These are phyloP conservation scores for Echinarachnius parma DNA, from an alignment of 53 echinoderm and acorn worm species.

Conservation along the genomic window DNA sequence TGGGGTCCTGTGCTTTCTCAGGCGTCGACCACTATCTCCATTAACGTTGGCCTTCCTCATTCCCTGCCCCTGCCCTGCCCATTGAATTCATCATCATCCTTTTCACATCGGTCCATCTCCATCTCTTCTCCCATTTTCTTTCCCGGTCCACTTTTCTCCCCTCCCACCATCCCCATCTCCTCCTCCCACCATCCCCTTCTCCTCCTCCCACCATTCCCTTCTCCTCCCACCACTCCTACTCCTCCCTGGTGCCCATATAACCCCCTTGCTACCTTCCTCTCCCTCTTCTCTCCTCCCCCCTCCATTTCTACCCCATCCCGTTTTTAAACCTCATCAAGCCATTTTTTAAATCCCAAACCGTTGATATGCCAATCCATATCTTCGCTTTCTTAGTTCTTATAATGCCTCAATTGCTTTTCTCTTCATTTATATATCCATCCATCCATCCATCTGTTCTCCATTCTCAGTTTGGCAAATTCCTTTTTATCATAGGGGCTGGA, in stretches of 20 bases:
- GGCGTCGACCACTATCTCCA: slow-evolving; percentile 94
- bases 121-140: background rate
- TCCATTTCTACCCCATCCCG: background rate
- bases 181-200: background rate
- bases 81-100: background rate
- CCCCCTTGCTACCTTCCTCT: background rate
- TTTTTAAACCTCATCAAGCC: no score
- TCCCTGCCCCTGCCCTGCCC: background rate
- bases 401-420: no score
- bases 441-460: no score
- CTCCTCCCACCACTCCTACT: background rate
- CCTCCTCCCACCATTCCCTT: background rate
- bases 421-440: no score
- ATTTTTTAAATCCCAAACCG: no score
- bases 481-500: no score
- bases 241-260: background rate
- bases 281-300: background rate
- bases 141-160: background rate
- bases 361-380: no score
- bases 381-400: no score
- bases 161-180: background rate
- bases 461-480: no score
- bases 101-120: background rate
- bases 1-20: slow-evolving; percentile 97
- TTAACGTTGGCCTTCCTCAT: slow-evolving; percentile 50